Evolutionary conservation across 2,888 invertebrate genomes (phyloP), one percentile per base, ranked within the genome.

Genomic region (Neoitamus cyanurus): DNA sequence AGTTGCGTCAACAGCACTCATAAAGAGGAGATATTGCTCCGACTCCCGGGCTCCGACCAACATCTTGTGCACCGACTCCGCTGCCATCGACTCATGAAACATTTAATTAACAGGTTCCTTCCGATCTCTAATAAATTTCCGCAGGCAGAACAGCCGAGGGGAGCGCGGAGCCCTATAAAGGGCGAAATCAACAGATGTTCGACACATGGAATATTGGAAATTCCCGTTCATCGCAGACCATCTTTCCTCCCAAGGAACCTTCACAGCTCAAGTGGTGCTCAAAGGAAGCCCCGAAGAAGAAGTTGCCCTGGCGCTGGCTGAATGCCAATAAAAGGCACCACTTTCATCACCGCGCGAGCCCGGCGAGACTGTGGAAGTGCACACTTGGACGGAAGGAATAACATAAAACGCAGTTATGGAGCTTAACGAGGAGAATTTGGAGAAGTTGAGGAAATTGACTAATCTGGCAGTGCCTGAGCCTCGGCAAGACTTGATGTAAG

Each of bases 191-290:
- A 82, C 82, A 82, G 82, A 82, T 82, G 82, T 82, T 82, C 69
- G 58, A 82, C 82, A 82, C 82, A 82, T 82, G 82, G 69, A 82
- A 82, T 82, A 82, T 82, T 82, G 82, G 82, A 82, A 82, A 82
- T 37, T 82, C 82, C 82, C 36, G 82, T 70, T 70, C 69, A 77
- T 77, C 77, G 46, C 77, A 77, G 42, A 20, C 28, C 77, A 30
- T 42, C 77, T 36, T 46, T 28, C 46, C 34, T 77, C 13, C 28
- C 46, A 42, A 15, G 46, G 46, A 77, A 7, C 28, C 28, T 7
- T 48, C 31, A 13, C 25, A n/a, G 20, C 46, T 46, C 25, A 7
- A 46, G 77, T 77, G 30, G 15, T 42, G 20, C 77, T 77, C 46
- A 25, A 46, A 13, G 77, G 11, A 13, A 15, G 25, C 2, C 28